A percentile compares a stretch with the other conserved stretches of the same genome.
These are phyloP conservation scores for Drosophila mayaguana DNA, from an alignment of 2,888 invertebrate species.

Conservation along the genomic window DNA sequence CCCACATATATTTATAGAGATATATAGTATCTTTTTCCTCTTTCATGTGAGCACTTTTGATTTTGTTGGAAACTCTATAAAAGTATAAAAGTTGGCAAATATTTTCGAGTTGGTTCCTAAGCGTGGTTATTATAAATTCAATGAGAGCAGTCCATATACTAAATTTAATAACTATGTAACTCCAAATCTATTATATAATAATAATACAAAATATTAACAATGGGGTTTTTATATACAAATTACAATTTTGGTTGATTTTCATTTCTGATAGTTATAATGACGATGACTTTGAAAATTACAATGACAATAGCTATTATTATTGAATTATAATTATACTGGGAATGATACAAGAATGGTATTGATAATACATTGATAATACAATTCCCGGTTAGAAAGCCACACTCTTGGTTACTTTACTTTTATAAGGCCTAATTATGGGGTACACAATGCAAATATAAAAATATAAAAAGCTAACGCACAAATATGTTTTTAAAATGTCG, in stretches of 20 bases:
- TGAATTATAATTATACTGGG: neutral
- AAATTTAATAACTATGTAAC: conserved; percentile 11
- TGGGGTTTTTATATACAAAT: neutral
- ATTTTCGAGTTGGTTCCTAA: conserved; percentile 10
- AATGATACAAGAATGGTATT: too few species aligned
- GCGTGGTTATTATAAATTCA: conserved; percentile 2
- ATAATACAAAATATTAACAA: too few species aligned
- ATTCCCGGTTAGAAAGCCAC: too few species aligned
- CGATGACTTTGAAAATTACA: neutral
- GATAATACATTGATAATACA: too few species aligned
- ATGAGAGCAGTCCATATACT: neutral
- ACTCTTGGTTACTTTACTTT: too few species aligned
- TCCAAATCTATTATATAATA: conserved; percentile 6
- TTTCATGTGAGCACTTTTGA: neutral
- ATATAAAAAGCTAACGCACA: too few species aligned
- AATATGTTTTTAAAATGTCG: too few species aligned
- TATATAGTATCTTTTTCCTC: neutral
- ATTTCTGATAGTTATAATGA: neutral
- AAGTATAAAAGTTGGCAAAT: conserved; percentile 2
- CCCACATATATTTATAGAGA: neutral
- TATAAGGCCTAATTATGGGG: too few species aligned
- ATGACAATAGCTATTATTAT: neutral
- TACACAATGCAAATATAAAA: too few species aligned
- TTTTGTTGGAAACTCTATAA: conserved; percentile 1
- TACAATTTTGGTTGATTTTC: neutral